phyloP scores from a whole-genome alignment of 1,140 invertebrate species.

The Probaryconus sp. region DNA sequence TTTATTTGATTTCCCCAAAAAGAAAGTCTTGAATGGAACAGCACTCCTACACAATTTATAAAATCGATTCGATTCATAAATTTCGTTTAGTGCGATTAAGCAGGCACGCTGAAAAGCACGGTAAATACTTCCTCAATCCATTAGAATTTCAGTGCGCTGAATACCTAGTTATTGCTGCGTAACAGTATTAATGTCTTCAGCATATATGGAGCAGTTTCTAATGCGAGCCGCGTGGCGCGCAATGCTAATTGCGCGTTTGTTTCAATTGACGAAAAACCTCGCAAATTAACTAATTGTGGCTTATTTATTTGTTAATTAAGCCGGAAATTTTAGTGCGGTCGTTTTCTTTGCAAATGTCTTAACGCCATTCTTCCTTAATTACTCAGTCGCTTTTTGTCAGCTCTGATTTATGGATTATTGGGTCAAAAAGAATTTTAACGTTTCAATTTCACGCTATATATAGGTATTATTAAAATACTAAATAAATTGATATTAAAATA shows the following conservation, averaged over 20 bases:
- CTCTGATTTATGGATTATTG: too few relatives aligned
- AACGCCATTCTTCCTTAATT: not conserved
- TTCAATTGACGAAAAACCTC: conserved; percentile 22
- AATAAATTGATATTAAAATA: too few relatives aligned
- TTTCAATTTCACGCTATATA: too few relatives aligned
- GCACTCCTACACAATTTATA: conserved; percentile 27
- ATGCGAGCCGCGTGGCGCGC: conserved; percentile 18
- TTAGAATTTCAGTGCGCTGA: conserved; percentile 68
- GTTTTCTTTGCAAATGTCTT: conserved; percentile 5
- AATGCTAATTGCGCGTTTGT: conserved; percentile 13
- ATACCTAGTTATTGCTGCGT: conserved; percentile 66
- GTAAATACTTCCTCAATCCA: conserved; percentile 57
- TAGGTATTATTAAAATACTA: too few relatives aligned
- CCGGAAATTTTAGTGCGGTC: too few relatives aligned
- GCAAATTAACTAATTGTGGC: not conserved
- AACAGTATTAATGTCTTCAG: conserved; percentile 55
- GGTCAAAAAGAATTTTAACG: too few relatives aligned
- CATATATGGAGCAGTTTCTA: conserved; percentile 54
- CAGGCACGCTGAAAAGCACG: conserved; percentile 42
- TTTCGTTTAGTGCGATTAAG: conserved; percentile 39
- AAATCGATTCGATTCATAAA: conserved; percentile 58
- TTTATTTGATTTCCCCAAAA: not conserved
- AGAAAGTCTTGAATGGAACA: conserved; percentile 13
- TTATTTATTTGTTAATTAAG: conserved; percentile 3
- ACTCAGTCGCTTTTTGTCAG: too few relatives aligned